Evolutionary conservation across 1,140 invertebrate species (phyloP).

Genomic region (Bombus consobrinus): DNA sequence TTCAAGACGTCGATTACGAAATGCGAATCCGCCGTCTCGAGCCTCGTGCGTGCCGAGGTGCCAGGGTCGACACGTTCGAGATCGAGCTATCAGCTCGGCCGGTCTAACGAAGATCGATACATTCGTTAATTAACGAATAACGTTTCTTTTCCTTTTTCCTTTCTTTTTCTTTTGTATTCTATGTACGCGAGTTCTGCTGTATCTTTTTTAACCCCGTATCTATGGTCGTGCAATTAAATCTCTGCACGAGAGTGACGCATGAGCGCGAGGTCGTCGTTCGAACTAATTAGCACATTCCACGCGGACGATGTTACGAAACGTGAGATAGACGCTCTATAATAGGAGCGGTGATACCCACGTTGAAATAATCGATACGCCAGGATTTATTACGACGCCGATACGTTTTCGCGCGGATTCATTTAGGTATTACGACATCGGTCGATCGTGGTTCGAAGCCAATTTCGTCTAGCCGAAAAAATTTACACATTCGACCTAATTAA

Average conservation of each 20-base stretch:
- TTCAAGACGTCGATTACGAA: conserved; percentile 69
- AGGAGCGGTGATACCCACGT: conserved; percentile 48
- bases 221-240: conserved; percentile 40
- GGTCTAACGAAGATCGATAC: conserved; percentile 51
- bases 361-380: conserved; percentile 41
- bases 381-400: conserved; percentile 39
- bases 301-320: conserved; percentile 48
- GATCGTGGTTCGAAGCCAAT: neutral
- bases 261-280: conserved; percentile 47
- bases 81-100: conserved; percentile 21
- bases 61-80: conserved; percentile 60
- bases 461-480: neutral
- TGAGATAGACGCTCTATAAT: conserved; percentile 50
- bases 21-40: conserved; percentile 46
- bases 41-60: conserved; percentile 54
- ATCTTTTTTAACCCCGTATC: conserved; percentile 3
- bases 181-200: neutral
- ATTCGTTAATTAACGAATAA: conserved; percentile 53
- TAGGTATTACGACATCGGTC: neutral
- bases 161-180: neutral
- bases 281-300: conserved; percentile 55
- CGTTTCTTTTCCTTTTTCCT: neutral
- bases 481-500: conserved; percentile 20
- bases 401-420: conserved; percentile 38
- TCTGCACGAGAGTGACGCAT: conserved; percentile 42